A percentile compares a stretch with the other conserved stretches of the same genome.
Conservation (phyloP, 1,140 invertebrate species). For the Thrips palmi region DNA sequence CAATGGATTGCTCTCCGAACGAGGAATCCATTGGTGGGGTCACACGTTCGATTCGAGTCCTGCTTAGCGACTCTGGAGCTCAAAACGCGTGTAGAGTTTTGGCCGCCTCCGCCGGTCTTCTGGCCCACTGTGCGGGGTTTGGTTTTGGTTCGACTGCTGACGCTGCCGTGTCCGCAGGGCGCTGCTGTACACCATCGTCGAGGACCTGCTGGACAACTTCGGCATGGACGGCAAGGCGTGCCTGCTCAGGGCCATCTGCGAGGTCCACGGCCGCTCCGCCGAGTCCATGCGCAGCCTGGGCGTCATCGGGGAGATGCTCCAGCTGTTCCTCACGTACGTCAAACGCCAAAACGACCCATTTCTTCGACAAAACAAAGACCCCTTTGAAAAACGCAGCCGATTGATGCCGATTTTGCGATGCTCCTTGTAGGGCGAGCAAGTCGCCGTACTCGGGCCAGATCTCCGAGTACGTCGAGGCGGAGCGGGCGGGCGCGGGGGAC, state of each 20-base stretch:
- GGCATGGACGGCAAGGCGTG: slow-evolving; percentile 66
- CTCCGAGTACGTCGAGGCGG: slow-evolving; percentile 57
- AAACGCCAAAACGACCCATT: not conserved
- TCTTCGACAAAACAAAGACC: slow-evolving; percentile 5
- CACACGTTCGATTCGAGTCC: too few species aligned
- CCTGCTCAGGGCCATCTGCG: slow-evolving; percentile 62
- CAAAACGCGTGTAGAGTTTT: too few species aligned
- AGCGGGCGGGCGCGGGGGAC: slow-evolving; percentile 45
- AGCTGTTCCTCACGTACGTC: slow-evolving; percentile 61
- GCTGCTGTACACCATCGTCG: slow-evolving; percentile 48
- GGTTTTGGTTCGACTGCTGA: not conserved
- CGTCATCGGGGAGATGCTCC: slow-evolving; percentile 56
- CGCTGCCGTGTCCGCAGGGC: slow-evolving; percentile 27
- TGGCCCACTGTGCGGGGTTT: too few species aligned
- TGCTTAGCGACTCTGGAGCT: too few species aligned
- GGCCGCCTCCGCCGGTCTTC: too few species aligned
- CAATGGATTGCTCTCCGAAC: too few species aligned
- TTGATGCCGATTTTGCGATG: not conserved
- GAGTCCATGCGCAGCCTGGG: slow-evolving; percentile 56
- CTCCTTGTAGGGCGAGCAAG: slow-evolving; percentile 45
- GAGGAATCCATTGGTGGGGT: too few species aligned
- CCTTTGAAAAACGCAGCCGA: slow-evolving; percentile 1
- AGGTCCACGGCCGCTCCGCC: slow-evolving; percentile 49
- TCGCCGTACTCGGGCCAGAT: slow-evolving; percentile 53
- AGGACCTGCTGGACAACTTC: slow-evolving; percentile 55